Conservation (phyloP, 2,113 vertebrate species). For the Recurvirostra avosetta region DNA sequence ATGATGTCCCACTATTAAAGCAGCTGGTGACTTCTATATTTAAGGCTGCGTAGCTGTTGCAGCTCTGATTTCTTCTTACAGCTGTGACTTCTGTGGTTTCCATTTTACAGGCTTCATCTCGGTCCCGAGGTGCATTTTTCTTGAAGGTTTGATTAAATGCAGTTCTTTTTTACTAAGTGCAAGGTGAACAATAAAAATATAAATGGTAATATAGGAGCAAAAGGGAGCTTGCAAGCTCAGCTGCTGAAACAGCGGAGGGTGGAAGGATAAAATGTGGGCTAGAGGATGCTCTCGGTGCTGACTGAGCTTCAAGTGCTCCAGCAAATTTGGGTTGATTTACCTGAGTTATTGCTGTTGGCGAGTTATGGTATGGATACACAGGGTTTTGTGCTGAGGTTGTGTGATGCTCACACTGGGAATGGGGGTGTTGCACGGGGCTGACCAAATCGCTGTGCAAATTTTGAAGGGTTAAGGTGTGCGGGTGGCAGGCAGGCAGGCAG, state of each 20-base stretch:
- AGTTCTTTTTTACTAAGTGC: neutral
- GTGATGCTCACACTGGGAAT: rapidly evolving
- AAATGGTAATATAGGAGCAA: neutral
- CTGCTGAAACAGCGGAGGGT: conserved; percentile 2
- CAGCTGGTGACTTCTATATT: rapidly evolving
- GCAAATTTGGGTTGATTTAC: neutral
- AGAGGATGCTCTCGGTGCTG: neutral
- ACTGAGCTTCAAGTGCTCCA: neutral
- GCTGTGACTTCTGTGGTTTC: neutral
- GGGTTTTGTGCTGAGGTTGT: neutral
- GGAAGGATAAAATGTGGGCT: neutral
- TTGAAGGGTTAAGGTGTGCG: neutral
- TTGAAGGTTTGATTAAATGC: neutral
- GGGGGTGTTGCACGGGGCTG: neutral
- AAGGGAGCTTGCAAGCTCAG: conserved; percentile 30
- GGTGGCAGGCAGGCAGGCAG: too few species aligned
- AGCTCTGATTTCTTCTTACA: neutral
- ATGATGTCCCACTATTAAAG: neutral
- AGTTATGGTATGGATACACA: neutral
- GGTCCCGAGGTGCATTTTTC: neutral
- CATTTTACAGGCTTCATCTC: neutral
- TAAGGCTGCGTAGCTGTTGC: neutral
- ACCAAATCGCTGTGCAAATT: too few species aligned
- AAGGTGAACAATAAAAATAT: conserved; percentile 16
- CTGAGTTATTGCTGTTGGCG: neutral